These are phyloP conservation scores for Sebastes diaconus DNA, from an alignment of 2,797 vertebrate genomes.

Conservation along the genomic window DNA sequence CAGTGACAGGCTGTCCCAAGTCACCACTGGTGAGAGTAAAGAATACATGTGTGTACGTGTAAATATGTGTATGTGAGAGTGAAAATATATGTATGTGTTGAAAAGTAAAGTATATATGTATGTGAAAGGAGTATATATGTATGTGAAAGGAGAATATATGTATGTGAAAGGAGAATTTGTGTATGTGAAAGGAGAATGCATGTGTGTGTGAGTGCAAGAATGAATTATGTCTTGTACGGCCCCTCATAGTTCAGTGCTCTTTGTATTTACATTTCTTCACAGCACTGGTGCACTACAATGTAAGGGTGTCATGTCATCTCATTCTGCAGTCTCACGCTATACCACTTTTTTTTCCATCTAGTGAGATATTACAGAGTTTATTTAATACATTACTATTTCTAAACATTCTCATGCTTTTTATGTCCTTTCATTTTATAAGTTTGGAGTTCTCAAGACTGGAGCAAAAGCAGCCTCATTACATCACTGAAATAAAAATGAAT, in stretches of 20 bases:
- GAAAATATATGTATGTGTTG: too few species aligned
- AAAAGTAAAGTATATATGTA: too few species aligned
- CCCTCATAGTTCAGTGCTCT: neutral
- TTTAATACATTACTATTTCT: neutral
- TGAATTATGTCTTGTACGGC: too few species aligned
- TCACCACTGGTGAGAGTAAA: too few species aligned
- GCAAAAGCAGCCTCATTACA: slow-evolving; percentile 9
- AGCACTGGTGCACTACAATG: neutral
- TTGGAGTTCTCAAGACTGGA: neutral
- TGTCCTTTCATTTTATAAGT: neutral
- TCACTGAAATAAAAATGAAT: slow-evolving; percentile 28
- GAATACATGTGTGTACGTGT: too few species aligned
- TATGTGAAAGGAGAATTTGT: too few species aligned
- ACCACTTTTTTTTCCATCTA: neutral
- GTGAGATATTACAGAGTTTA: neutral
- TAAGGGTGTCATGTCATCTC: neutral
- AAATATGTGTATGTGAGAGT: too few species aligned
- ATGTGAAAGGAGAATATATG: too few species aligned
- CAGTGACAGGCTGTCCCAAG: too few species aligned
- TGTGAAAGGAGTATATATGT: too few species aligned
- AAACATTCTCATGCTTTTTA: neutral
- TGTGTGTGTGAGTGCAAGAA: too few species aligned
- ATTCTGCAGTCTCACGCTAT: neutral
- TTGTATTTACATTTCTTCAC: neutral
- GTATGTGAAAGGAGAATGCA: too few species aligned